Evolutionary conservation across 2,888 invertebrate species (phyloP), one percentile per base, ranked within the genome.

Genomic region (Ellobium chinense): DNA sequence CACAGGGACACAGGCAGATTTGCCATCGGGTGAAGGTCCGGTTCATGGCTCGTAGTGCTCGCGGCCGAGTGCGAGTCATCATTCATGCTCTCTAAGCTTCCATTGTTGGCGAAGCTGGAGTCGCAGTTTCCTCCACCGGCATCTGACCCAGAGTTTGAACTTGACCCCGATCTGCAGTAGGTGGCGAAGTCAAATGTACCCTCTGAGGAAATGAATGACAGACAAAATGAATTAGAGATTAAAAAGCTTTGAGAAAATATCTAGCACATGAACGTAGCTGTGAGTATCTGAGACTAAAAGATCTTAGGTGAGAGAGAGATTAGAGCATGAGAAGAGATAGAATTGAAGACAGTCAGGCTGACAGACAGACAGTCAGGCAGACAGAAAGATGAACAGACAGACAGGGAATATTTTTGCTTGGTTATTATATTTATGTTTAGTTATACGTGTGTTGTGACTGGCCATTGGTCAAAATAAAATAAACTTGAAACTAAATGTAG

Each of bases 151-250:
- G 66, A 76, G 36, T 72, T 72, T 36, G 72, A 72, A 37, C 79
- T 65, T 31, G 72, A 79, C 27, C 72, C 62, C n/a, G 84, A 81
- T 79, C 86, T 87, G 75, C 84, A 85, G 72, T 85, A 85, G 62
- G 86, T 85, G 29, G 87, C 85, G 82, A 89, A 85, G 63, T 90
- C 90, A 85, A 90, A 86, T 31, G 89, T 89, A 69, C 89, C 90
- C 81, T 89, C 90, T 89, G 88, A 85, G 37, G 63, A 7, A 37
- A 63, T 12, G 2, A 60, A 58, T 36, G 58, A 36, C 9, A 46
- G 18, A 46, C 7, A 46, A 18, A 46, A 46, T 46, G 7, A 18
- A 46, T 12, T 12, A 46, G 46, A 12, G 46, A 46, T 12, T 46
- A 18, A 7, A 46, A 46, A 46, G 9, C 46, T 46, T 46, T 46